Evolutionary conservation across 2,797 vertebrate genomes (phyloP), one percentile per base, ranked within the genome.

Genomic region (Streptopelia turtur): DNA sequence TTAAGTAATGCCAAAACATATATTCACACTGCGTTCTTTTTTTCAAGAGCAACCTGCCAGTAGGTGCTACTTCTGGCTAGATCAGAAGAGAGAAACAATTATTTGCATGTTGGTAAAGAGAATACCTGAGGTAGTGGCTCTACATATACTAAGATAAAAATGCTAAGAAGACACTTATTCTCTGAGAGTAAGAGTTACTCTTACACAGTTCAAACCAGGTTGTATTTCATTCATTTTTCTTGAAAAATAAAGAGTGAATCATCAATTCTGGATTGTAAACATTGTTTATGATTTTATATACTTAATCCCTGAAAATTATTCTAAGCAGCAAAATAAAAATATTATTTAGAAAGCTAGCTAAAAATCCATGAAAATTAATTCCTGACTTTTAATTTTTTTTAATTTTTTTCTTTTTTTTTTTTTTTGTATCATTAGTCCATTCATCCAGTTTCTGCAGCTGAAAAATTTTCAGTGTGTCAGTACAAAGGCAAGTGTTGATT

Each of bases 11-110:
- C 5, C n/a, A 28, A 31, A 79, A 39, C 1, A 13, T 9, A 4
- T 27, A 39, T 57, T 12, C 11, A 21, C 1, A 1, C 24, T 20
- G 3, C 14, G 18, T 60, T 33, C 3, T 4, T 4, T 30, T 86
- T 93, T 90, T 49, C 33, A 41, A 7, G 15, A 59, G 15, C 8
- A 7, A 31, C 21, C 10, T 69, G 16, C 8, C 4, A 37, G 16
- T 23, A 64, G 7, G 16, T 43, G 24, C 6, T 83, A 37, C 14
- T 79, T 90, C 69, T 84, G 24, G 17, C 23, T 69, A 28, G 23
- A 63, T 61, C 15, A 41, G 27, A 76, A 82, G 16, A 59, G 22
- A 61, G 31, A 78, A 75, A 43, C 11, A 49, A 43, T 63, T 90
- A n/a, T 52, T 83, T 76, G 12, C 82, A 10, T 64, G 4, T n/a